Evolutionary conservation across 2,888 invertebrate genomes (phyloP).

Genomic region (Suillia variegata): DNA sequence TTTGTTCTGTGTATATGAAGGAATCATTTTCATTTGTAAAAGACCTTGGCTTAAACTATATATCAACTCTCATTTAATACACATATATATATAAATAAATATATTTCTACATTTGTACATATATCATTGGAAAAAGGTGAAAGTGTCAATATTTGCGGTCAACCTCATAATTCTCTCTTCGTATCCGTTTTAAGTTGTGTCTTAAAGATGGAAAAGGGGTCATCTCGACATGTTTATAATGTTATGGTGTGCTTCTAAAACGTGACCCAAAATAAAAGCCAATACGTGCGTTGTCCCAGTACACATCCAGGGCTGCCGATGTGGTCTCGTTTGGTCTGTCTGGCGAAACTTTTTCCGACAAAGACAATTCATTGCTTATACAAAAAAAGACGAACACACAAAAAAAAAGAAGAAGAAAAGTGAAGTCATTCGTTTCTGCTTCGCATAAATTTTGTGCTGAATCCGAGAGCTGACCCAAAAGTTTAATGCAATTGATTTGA

Average conservation of each 20-base stretch:
- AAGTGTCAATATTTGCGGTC: neutral
- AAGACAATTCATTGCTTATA: too few species aligned
- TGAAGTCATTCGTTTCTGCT: slow-evolving; percentile 3
- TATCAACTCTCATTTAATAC: too few species aligned
- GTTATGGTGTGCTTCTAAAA: neutral
- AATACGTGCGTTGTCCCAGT: neutral
- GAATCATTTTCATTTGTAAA: too few species aligned
- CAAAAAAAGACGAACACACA: neutral
- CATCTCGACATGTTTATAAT: neutral
- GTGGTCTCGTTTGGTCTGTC: neutral
- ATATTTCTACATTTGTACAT: too few species aligned
- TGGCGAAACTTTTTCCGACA: neutral
- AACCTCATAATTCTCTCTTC: neutral
- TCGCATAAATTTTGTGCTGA: neutral
- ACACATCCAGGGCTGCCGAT: neutral
- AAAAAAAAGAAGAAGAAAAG: neutral
- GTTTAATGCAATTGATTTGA: slow-evolving; percentile 11
- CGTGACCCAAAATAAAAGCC: neutral
- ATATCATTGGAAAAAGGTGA: too few species aligned
- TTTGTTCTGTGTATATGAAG: too few species aligned
- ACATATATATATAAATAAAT: too few species aligned
- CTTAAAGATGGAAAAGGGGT: too few species aligned
- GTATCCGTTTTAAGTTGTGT: too few species aligned
- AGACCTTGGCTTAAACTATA: too few species aligned
- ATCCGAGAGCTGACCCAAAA: slow-evolving; percentile 4